phyloP scores from a whole-genome alignment of 2,888 invertebrate genomes.

The Lottia gigantea region DNA sequence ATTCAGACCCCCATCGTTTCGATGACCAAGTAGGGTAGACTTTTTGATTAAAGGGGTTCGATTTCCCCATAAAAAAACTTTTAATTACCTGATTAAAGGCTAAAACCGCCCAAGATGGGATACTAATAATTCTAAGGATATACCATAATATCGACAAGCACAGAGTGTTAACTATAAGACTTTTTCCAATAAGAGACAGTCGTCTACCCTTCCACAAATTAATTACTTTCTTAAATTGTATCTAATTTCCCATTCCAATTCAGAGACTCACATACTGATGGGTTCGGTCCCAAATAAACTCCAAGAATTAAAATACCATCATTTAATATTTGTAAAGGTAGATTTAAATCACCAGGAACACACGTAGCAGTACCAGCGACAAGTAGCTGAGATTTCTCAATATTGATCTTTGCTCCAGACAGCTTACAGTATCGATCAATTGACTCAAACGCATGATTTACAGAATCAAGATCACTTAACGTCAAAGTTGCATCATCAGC shows the following conservation, averaged over 20 bases:
- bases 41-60: too few species aligned
- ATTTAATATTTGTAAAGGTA: neutral
- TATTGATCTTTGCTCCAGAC: neutral
- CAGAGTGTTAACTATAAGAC: neutral
- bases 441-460: neutral
- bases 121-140: neutral
- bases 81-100: too few species aligned
- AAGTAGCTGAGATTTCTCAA: neutral
- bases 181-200: neutral
- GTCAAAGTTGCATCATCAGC: neutral
- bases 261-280: neutral
- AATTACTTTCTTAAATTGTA: neutral
- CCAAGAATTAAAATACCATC: neutral
- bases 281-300: neutral
- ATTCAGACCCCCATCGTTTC: too few species aligned
- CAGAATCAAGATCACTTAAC: neutral
- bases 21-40: too few species aligned
- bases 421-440: neutral
- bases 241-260: neutral
- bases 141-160: neutral
- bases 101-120: neutral
- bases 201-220: neutral
- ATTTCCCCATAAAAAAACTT: too few species aligned
- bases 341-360: neutral
- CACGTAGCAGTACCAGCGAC: neutral